Base-by-base conservation (phyloP, 2,113 vertebrate species). In the Heterocephalus glaber region DNA sequence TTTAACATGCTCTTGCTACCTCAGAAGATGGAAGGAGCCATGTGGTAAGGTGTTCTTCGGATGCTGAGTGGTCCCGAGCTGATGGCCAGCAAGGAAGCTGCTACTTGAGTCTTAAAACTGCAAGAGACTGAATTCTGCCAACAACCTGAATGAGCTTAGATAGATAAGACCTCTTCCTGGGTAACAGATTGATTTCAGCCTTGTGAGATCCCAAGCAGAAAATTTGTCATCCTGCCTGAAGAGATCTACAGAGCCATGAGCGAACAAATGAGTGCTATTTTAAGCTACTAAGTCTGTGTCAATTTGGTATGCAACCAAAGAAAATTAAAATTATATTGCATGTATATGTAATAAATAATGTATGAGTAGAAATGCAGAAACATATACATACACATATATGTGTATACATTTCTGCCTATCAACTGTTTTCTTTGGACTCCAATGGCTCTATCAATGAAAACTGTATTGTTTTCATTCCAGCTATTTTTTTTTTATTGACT, bases 391-490 rank as follows among this genome's bases (percentile, higher is more conserved):
- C 66, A 70, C 35, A 7, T n/a, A 8, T 19, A 7, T 68, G 35
- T 68, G 26, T 38, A 7, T 72, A 54, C 54, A 30, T 90, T 90
- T 77, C 17, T 70, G 4, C 41, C 22, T 81, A 47, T 20, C 3
- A 91, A 1, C 76, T 83, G 19, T 7, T 81, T n/a, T 41, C 47
- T 92, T 72, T 95, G 89, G 24, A 87, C 26, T 85, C 5, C 30
- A 68, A 81, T 28, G 8, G 11, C 11, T 87, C 5, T 83, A 30
- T 44, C 20, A 74, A 16, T 76, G 3, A 93, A 86, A 86, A 70
- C 26, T 95, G n/a, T 68, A 74, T 86, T 70, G 20, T 93, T 54
- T 86, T 58, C 24, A 93, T 58, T 80, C 30, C 47, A 85, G 54
- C 24, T 60, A 44, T 52, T 77, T 77, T 87, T 68, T 89, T 81